Evolutionary conservation across 2,888 invertebrate species (phyloP).

Genomic region (Phortica okadai): DNA sequence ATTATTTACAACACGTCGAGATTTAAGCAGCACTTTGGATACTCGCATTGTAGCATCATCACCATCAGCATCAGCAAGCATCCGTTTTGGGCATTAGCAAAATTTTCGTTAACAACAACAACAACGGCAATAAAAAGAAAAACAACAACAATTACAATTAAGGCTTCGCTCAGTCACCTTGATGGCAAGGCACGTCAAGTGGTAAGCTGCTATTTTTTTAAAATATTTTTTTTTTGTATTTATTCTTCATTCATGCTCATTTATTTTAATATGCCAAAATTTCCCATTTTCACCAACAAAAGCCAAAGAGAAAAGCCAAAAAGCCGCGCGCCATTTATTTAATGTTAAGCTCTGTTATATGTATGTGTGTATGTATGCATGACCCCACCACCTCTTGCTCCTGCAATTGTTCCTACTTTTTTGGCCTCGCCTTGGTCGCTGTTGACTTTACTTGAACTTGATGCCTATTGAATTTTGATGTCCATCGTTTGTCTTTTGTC

Average conservation of each 20-base stretch:
- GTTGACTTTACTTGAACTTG: slow-evolving; percentile 57
- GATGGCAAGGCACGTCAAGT: background rate
- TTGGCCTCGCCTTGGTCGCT: slow-evolving; percentile 13
- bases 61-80: background rate
- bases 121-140: background rate
- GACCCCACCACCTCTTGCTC: background rate
- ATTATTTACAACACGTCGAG: slow-evolving; percentile 19
- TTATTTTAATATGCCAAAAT: slow-evolving; percentile 21
- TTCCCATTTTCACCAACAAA: slow-evolving; percentile 9
- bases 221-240: background rate
- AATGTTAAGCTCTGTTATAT: background rate
- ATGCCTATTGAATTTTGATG: slow-evolving; percentile 63
- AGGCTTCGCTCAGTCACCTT: background rate
- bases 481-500: slow-evolving; percentile 4
- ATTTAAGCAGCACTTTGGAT: slow-evolving; percentile 4
- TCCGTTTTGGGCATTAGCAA: background rate
- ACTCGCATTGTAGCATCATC: background rate
- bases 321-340: slow-evolving; percentile 18
- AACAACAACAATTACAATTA: background rate
- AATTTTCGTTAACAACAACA: slow-evolving; percentile 6
- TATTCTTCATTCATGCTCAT: background rate
- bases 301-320: background rate
- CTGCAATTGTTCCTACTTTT: slow-evolving; percentile 30
- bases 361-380: background rate
- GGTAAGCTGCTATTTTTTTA: background rate